These are phyloP conservation scores for Glaucopsyche alexis DNA, from an alignment of 2,888 invertebrate genomes.

Conservation along the genomic window DNA sequence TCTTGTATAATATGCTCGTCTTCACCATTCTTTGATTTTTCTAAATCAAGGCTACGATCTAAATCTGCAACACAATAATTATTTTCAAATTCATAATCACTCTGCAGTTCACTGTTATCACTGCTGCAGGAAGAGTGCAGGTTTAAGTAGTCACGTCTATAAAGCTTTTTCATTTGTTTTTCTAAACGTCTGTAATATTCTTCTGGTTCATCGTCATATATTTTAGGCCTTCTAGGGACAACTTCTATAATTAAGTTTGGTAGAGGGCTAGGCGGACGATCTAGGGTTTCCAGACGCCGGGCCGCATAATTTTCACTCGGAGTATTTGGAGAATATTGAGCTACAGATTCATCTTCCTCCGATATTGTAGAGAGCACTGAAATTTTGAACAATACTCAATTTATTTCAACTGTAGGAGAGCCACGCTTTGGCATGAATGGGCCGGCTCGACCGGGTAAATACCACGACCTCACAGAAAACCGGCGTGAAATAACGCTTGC, in stretches of 20 bases:
- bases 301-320: not conserved
- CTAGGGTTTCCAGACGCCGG: not conserved
- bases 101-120: not conserved
- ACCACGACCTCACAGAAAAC: too few relatives aligned
- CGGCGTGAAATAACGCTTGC: too few relatives aligned
- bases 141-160: constrained; percentile 31
- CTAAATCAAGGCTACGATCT: not conserved
- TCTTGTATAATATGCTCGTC: not conserved
- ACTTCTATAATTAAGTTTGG: constrained; percentile 35
- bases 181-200: constrained; percentile 32
- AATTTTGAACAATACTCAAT: constrained; percentile 18
- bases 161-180: constrained; percentile 33
- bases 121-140: not conserved
- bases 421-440: too few relatives aligned
- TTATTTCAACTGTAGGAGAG: too few relatives aligned
- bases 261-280: constrained; percentile 32
- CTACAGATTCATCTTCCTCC: constrained; percentile 28
- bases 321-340: not conserved
- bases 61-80: not conserved
- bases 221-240: constrained; percentile 26
- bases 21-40: not conserved
- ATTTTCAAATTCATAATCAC: not conserved
- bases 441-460: too few relatives aligned
- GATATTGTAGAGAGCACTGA: constrained; percentile 30
- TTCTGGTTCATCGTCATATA: constrained; percentile 31